phyloP scores from a whole-genome alignment of 2,797 vertebrate species.

The Sylvia borin region DNA sequence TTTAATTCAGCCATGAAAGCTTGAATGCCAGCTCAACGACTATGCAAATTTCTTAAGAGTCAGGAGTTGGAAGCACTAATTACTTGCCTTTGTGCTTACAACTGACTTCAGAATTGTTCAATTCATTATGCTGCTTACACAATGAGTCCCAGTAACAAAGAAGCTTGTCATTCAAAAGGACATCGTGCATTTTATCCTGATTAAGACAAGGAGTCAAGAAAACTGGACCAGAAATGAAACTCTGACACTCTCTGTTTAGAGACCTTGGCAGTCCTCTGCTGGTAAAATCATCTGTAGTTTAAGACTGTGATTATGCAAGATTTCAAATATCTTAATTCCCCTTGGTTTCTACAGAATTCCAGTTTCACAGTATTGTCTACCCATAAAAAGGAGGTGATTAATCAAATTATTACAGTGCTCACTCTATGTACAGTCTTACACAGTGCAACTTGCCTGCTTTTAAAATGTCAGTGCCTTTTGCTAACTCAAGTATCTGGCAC shows the following conservation, averaged over 20 bases:
- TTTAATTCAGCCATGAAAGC: not conserved
- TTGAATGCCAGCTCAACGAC: not conserved
- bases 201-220: not conserved
- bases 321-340: not conserved
- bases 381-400: not conserved
- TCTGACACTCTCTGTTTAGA: not conserved
- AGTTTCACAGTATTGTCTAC: not conserved
- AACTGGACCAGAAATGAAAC: not conserved
- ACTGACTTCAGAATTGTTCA: not conserved
- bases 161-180: not conserved
- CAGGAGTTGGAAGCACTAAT: not conserved
- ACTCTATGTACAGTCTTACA: not conserved
- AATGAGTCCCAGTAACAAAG: not conserved
- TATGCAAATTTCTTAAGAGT: constrained; percentile 17
- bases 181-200: not conserved
- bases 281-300: not conserved
- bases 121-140: constrained; percentile 21
- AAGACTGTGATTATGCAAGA: not conserved
- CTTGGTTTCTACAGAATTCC: not conserved
- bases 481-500: not conserved
- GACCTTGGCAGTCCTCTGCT: not conserved
- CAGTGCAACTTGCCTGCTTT: not conserved
- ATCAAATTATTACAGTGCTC: not conserved
- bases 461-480: not conserved
- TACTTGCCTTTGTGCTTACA: constrained; percentile 18